Evolutionary conservation across 2,888 invertebrate genomes (phyloP).

Genomic region (Aphrophora alni): DNA sequence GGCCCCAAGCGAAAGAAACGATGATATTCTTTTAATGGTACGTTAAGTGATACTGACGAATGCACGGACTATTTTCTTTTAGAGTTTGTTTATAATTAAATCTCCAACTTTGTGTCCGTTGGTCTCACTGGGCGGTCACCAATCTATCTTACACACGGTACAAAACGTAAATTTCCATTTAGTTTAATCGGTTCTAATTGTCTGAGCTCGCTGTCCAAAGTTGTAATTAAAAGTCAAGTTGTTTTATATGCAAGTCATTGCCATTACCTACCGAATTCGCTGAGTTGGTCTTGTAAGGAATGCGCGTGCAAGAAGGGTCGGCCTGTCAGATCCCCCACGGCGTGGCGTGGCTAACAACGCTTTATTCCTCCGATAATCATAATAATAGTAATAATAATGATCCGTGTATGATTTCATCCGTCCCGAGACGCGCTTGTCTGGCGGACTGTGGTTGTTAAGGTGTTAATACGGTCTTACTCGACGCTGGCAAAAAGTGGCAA

Average conservation of each 20-base stretch:
- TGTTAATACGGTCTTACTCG: neutral
- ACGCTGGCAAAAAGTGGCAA: neutral
- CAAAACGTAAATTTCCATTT: neutral
- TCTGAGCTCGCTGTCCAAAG: neutral
- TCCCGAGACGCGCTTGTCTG: neutral
- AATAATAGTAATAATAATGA: neutral
- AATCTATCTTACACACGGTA: neutral
- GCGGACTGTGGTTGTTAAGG: neutral
- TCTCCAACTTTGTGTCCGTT: too few relatives aligned
- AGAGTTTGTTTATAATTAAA: neutral
- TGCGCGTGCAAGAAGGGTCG: neutral
- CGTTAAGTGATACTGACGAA: neutral
- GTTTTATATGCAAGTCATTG: neutral
- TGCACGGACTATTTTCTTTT: neutral
- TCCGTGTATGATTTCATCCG: neutral
- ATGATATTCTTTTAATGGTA: neutral
- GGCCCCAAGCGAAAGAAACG: neutral
- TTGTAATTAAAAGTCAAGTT: neutral
- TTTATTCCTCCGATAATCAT: neutral
- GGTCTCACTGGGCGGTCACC: neutral
- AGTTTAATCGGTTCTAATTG: neutral
- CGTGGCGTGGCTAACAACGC: neutral
- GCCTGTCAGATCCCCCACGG: neutral
- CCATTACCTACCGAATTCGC: neutral
- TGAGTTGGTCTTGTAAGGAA: neutral